These are phyloP conservation scores for Elephantulus edwardii DNA, from an alignment of 2,113 vertebrate genomes.

Conservation along the genomic window DNA sequence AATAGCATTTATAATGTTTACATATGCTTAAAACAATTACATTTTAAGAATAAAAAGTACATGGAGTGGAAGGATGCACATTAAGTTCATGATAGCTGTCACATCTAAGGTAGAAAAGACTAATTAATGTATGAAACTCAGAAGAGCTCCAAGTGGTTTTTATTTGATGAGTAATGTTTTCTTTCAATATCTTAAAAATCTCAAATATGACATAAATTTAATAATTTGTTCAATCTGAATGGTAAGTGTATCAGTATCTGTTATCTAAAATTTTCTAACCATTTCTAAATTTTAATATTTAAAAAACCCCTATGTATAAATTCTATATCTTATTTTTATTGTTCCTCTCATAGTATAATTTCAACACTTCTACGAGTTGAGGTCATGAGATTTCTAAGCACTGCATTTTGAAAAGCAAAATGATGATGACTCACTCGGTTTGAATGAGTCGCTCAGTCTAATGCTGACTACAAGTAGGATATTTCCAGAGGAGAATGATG, in stretches of 20 bases:
- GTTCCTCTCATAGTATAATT: background rate
- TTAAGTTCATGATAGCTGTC: background rate
- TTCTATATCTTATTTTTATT: background rate
- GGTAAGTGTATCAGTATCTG: background rate
- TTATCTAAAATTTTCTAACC: background rate
- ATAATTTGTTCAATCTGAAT: constrained; percentile 2
- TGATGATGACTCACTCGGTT: constrained; percentile 64
- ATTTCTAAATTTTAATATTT: background rate
- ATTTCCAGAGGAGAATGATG: constrained; percentile 74
- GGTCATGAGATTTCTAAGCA: constrained; percentile 27
- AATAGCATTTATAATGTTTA: no score
- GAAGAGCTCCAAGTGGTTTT: background rate
- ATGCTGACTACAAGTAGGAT: constrained; percentile 77
- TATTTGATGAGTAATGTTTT: background rate
- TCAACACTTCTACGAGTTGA: constrained; percentile 33
- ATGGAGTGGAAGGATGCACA: background rate
- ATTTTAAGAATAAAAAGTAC: no score
- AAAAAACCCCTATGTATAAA: background rate
- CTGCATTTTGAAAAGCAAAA: constrained; percentile 60
- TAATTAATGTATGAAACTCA: background rate
- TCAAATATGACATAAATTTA: constrained; percentile 7
- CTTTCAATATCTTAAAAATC: background rate
- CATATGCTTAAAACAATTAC: no score
- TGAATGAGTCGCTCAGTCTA: constrained; percentile 73
- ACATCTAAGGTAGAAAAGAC: background rate